Conservation (phyloP, 2,888 invertebrate genomes). For the Cataglyphis rosenhaueri region DNA sequence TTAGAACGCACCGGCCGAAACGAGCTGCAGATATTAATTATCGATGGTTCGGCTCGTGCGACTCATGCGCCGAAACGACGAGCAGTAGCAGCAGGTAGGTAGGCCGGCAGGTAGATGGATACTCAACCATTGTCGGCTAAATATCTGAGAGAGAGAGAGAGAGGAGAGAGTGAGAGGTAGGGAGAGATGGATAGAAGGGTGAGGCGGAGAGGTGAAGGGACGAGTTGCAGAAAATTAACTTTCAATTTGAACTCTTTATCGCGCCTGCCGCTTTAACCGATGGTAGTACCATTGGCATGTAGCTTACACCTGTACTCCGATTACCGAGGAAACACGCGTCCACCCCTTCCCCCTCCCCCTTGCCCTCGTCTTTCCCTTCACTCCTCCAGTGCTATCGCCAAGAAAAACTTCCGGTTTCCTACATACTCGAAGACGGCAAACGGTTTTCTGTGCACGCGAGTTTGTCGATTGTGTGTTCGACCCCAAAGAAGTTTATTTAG, state of each 20-base stretch:
- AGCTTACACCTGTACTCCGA: constrained; percentile 70
- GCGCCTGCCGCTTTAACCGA: constrained; percentile 57
- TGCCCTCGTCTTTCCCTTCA: background rate
- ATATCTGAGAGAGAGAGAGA: constrained; percentile 13
- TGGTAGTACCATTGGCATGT: constrained; percentile 53
- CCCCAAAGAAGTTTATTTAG: constrained; percentile 59
- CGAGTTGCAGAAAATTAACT: constrained; percentile 70
- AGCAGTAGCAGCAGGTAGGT: constrained; percentile 56
- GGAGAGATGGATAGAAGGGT: constrained; percentile 2
- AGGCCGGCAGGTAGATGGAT: constrained; percentile 35
- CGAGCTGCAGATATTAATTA: constrained; percentile 83
- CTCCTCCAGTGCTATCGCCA: constrained; percentile 61
- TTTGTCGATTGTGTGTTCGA: constrained; percentile 53
- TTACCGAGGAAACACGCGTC: constrained; percentile 39
- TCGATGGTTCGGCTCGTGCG: constrained; percentile 77
- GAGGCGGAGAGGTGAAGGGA: constrained; percentile 53
- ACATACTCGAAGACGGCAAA: constrained; percentile 48
- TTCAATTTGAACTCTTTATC: constrained; percentile 71
- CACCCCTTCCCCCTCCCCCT: background rate
- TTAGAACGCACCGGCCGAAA: constrained; percentile 81
- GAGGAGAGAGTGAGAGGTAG: constrained; percentile 20
- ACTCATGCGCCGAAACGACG: constrained; percentile 57
- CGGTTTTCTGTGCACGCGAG: constrained; percentile 46
- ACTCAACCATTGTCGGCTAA: constrained; percentile 54
- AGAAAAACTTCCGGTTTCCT: constrained; percentile 69